Base-by-base conservation (phyloP, 1,140 invertebrate genomes). In the Drosophila pruinosa region DNA sequence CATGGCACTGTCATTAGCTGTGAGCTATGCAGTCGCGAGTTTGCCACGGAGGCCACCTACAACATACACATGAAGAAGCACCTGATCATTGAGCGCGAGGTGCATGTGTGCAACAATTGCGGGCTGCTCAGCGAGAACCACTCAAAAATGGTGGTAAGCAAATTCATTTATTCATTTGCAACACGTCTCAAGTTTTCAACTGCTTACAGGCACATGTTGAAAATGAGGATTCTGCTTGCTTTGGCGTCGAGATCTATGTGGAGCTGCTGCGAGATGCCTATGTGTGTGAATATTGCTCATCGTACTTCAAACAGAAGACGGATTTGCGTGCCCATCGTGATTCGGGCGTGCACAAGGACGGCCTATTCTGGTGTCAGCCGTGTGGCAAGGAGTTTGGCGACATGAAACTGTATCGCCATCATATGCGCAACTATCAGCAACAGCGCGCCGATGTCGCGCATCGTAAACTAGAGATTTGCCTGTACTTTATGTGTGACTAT, bases 391-490 rank as follows among this genome's bases (percentile, higher is more conserved):
- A 75, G 1, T 83, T 90, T 31, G 12, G 47, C 0, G 68, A 78
- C n/a, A 75, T 76, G 63, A 88, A 89, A 58, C 41, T 78, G 0
- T 88, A 89, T 54, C 81, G 86, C 3, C 72, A 89, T 54, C 85
- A 88, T 19, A 38, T 75, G 15, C 78, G 89, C 21, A 86, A 80
- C 61, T 85, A 43, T 45, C 81, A 85, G 47, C 58, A 59, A 14
- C 47, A 62, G 17, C 76, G 75, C 4, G 24, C 79, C 4, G 74
- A 89, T 53, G 26, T 54, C 4, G 64, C 68, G 17, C 65, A 77
- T 52, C 64, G 72, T 3, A 69, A 67, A 21, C 45, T 71, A 0
- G 69, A 89, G 43, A 77, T 90, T 26, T 80, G 72, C 17, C 41
- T 79, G 1, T 71, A 67, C 21, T 88, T 71, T 50, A 85, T 90